phyloP scores from a whole-genome alignment of 2,113 vertebrate genomes.

The Cranoglanis bouderius region DNA sequence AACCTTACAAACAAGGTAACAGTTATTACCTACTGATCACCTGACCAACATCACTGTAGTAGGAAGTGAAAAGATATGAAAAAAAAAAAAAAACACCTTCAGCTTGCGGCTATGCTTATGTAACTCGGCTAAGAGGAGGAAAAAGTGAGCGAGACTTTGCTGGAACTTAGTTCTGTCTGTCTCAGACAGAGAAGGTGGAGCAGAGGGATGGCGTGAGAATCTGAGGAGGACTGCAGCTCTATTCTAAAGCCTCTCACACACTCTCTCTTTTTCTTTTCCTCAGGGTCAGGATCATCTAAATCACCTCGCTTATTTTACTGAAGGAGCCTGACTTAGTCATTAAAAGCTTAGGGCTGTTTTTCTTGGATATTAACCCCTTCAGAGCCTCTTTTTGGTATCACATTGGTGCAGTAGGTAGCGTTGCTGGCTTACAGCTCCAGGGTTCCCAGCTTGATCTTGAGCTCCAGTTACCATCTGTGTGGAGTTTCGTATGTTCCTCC shows the following conservation, averaged over 20 bases:
- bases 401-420: not conserved
- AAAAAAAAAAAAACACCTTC: constrained; percentile 31
- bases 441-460: not conserved
- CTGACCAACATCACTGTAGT: constrained; percentile 41
- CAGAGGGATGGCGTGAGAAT: constrained; percentile 53
- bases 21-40: constrained; percentile 45
- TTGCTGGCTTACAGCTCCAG: not conserved
- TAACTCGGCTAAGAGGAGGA: constrained; percentile 43
- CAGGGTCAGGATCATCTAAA: constrained; percentile 44
- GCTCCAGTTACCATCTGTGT: not conserved
- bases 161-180: constrained; percentile 45
- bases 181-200: constrained; percentile 43
- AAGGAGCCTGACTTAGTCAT: constrained; percentile 41
- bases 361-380: constrained; percentile 8
- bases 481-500: not conserved
- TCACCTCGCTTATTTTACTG: constrained; percentile 38
- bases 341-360: constrained; percentile 36
- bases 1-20: constrained; percentile 18
- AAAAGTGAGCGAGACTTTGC: constrained; percentile 43
- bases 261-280: constrained; percentile 38
- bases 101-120: constrained; percentile 37
- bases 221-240: constrained; percentile 36
- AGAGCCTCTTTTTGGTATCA: constrained; percentile 2
- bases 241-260: constrained; percentile 43
- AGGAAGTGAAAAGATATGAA: constrained; percentile 8